Conservation (phyloP, 2,797 vertebrate genomes). For the Sus cebifrons region DNA sequence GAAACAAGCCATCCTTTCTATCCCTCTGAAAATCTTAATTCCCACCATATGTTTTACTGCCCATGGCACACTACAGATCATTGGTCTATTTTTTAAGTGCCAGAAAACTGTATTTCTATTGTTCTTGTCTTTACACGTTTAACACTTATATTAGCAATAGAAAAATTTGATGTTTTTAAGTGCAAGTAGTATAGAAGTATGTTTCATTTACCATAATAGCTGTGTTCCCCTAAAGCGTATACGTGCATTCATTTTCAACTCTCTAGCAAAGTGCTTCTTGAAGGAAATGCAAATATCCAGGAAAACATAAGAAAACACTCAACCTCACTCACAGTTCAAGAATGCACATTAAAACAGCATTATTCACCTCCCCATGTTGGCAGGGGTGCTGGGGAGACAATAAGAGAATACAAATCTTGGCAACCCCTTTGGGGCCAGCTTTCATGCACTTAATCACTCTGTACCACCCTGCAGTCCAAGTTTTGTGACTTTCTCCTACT, state of each 20-base stretch:
- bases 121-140: slow-evolving; percentile 68
- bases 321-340: slow-evolving; percentile 40
- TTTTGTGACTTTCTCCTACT: slow-evolving; percentile 46
- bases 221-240: neutral
- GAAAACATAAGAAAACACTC: slow-evolving; percentile 16
- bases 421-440: neutral
- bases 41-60: slow-evolving; percentile 85
- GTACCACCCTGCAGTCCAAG: neutral
- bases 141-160: slow-evolving; percentile 25
- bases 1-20: slow-evolving; percentile 87
- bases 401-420: neutral
- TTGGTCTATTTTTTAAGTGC: slow-evolving; percentile 74
- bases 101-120: slow-evolving; percentile 79
- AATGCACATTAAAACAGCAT: neutral
- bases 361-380: neutral
- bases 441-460: neutral
- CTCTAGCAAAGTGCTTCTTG: slow-evolving; percentile 45
- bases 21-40: slow-evolving; percentile 85
- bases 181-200: slow-evolving; percentile 18
- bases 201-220: slow-evolving; percentile 38
- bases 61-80: slow-evolving; percentile 81
- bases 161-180: slow-evolving; percentile 63
- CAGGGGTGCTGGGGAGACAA: neutral
- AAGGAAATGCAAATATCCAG: slow-evolving; percentile 66
- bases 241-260: slow-evolving; percentile 47